Base-by-base conservation (phyloP, 2,113 vertebrate genomes). In the Pavo muticus region DNA sequence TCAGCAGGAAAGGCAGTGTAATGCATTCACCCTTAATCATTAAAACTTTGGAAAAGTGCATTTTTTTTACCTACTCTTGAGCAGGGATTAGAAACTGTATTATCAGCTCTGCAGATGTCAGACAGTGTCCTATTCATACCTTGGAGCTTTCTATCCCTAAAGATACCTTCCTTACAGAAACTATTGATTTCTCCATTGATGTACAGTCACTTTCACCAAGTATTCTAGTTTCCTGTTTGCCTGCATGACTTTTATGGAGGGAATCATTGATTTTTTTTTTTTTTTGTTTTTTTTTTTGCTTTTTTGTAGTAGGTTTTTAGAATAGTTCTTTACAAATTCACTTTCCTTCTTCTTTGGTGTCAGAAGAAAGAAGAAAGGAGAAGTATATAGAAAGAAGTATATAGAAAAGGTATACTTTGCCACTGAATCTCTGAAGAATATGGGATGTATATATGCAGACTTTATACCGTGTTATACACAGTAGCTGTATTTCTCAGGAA, bases 161-260 rank as follows among this genome's bases (percentile, higher is more conserved):
- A 84, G 79, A 96, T 68, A 71, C 42, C 2, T 69, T 68, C 87
- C 81, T 97, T 97, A 94, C 7, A 1, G 91, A 61, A 94, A 82
- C 50, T 92, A 94, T 94, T 96, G 95, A 97, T 96, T 97, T 92
- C 91, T 95, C 21, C 77, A 84, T 93, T 96, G 56, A 69, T 94
- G 42, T 84, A 78, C 72, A 92, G 79, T 88, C 70, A 90, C 50
- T 81, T 47, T 96, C 68, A 91, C 39, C 82, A 95, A 93, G n/a
- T 91, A 93, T 94, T 97, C 71, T 76, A 56, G 44, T 80, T 84
- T 93, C 94, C 70, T 74, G 35, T 72, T 94, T 95, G 32, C 20
- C 59, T 87, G 64, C 44, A 48, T 81, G 91, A 86, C 84, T 96
- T 97, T 88, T 65, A 91, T 95, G 23, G 60, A 92, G 39, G 52